A percentile compares a stretch with the other conserved stretches of the same genome.
phyloP scores from a whole-genome alignment of 2,113 vertebrate genomes.

The Nibea albiflora region DNA sequence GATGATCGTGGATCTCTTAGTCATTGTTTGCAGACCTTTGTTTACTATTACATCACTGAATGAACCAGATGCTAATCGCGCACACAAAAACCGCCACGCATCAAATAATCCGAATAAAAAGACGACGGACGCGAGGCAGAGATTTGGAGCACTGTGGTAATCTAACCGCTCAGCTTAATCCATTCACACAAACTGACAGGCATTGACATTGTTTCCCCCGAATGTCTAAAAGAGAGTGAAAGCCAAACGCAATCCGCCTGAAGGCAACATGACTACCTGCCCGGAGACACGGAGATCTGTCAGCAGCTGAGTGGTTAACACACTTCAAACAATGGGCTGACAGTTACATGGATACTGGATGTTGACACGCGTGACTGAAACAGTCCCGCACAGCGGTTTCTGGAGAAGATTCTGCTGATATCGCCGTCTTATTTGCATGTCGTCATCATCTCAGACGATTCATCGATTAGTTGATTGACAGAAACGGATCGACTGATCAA shows the following conservation, averaged over 20 bases:
- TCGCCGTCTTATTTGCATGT: constrained; percentile 10
- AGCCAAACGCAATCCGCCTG: background rate
- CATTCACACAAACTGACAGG: background rate
- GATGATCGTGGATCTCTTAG: background rate
- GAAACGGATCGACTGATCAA: too few species aligned
- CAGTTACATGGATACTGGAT: background rate
- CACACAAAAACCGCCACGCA: background rate
- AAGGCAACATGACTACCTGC: constrained; percentile 17
- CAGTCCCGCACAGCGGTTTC: constrained; percentile 23
- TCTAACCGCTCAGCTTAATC: background rate
- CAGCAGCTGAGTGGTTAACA: constrained; percentile 29
- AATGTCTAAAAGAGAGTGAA: background rate
- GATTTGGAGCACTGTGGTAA: background rate
- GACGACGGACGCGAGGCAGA: too few species aligned
- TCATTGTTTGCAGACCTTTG: background rate
- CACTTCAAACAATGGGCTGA: constrained; percentile 28
- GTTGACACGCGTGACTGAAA: constrained; percentile 20
- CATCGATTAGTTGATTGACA: background rate
- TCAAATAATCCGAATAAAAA: background rate
- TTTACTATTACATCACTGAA: background rate
- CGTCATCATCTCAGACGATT: fast-evolving
- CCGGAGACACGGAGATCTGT: constrained; percentile 34
- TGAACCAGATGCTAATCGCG: background rate
- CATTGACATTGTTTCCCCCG: background rate
- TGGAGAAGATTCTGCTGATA: constrained; percentile 14